Conservation (phyloP, 2,888 invertebrate species). For the Aphodius granarius region DNA sequence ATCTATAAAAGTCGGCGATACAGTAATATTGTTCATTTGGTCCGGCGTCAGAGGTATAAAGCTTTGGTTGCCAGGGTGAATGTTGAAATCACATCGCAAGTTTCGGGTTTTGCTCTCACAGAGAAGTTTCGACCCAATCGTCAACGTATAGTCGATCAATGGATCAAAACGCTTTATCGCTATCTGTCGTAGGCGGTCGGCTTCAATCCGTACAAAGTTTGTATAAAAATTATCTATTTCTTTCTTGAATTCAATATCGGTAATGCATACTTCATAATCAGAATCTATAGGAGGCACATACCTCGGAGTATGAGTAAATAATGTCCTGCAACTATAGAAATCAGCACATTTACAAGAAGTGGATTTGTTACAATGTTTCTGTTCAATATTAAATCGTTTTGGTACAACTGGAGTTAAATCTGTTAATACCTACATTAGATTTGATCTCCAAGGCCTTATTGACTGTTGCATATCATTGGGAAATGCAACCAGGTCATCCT, state of each 20-base stretch:
- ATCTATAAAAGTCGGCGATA: conserved; percentile 42
- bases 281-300: conserved; percentile 33
- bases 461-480: conserved; percentile 48
- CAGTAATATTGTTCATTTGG: conserved; percentile 50
- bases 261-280: conserved; percentile 35
- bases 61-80: background rate
- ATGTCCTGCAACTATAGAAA: conserved; percentile 43
- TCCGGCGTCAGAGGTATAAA: conserved; percentile 49
- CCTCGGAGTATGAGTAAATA: conserved; percentile 44
- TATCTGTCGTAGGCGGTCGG: background rate
- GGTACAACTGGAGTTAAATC: conserved; percentile 1
- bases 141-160: conserved; percentile 4
- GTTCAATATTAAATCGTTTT: background rate
- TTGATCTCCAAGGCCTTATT: conserved; percentile 43
- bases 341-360: no score
- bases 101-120: background rate
- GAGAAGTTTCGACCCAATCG: background rate
- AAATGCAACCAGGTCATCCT: conserved; percentile 46
- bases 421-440: conserved; percentile 20
- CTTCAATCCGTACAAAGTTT: conserved; percentile 29
- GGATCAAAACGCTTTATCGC: background rate
- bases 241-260: conserved; percentile 33
- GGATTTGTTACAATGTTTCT: background rate
- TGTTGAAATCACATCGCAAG: background rate
- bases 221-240: conserved; percentile 32